Base-by-base conservation (phyloP, 1,140 invertebrate genomes). In the Zophobas atratus region DNA sequence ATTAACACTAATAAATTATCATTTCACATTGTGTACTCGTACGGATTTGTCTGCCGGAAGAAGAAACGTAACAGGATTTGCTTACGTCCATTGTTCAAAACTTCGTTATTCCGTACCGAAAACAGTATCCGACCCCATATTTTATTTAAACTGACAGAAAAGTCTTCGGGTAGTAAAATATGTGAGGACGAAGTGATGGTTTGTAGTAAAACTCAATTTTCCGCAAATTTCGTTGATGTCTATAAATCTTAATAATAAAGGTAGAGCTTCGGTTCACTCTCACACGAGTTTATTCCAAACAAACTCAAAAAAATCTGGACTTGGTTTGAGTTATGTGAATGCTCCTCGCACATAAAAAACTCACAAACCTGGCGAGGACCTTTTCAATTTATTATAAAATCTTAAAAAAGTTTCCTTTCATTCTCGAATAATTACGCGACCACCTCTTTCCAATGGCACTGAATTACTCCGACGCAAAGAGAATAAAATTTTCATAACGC, bases 211-310 rank as follows among this genome's bases (percentile, higher is more conserved):
- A 67, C 60, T 67, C 60, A 67, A 67, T 67, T 67, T 67, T 67
- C 60, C 33, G 43, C 60, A 67, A 43, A 67, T 67, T 67, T 67
- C 39, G 60, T 33, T 67, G 60, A 67, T 43, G 39, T 6, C 60
- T 67, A 67, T 67, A 67, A 67, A 67, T 67, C 60, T 67, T 67
- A 67, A 67, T 67, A 67, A 43, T 67, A 67, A 67, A 67, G 60
- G 60, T 67, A 67, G 60, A 67, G 39, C 8, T 43, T 43, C 39
- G 39, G 38, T 67, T 20, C 20, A 20, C 60, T 67, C 34, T 60
- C 3, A 36, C 32, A 8, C 57, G 36, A 36, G 1, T 39, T 67
- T 67, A 43, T 43, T 43, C 60, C 60, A 67, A 67, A 43, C 60
- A 41, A 67, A 67, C n/a, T 67, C 41, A 67, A 67, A 67, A 60